phyloP scores from a whole-genome alignment of 2,797 vertebrate genomes.

The Yasuhikotakia modesta region DNA sequence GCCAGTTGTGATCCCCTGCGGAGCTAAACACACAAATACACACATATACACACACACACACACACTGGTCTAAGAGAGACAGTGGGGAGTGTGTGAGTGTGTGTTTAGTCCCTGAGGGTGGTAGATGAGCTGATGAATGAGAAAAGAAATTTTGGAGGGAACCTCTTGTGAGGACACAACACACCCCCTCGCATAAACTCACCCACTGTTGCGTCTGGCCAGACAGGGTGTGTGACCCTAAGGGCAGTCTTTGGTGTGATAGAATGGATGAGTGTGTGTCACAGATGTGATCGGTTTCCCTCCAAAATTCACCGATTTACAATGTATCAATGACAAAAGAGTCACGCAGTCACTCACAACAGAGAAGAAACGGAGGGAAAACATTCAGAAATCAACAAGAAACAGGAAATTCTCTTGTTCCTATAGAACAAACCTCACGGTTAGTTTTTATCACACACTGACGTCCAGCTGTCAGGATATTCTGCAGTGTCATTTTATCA shows the following conservation, averaged over 20 bases:
- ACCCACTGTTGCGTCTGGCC: constrained; percentile 46
- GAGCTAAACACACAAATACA: constrained; percentile 42
- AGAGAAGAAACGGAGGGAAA: background rate
- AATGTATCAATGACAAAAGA: constrained; percentile 43
- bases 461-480: constrained; percentile 12
- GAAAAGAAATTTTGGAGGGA: constrained; percentile 63
- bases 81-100: constrained; percentile 41
- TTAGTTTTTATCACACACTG: background rate
- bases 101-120: constrained; percentile 10
- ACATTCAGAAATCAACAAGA: constrained; percentile 31
- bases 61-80: constrained; percentile 6
- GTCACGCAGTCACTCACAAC: constrained; percentile 26
- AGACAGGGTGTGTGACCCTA: constrained; percentile 48
- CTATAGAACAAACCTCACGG: background rate
- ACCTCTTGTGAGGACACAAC: constrained; percentile 46
- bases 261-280: constrained; percentile 42
- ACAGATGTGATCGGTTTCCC: constrained; percentile 53
- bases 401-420: constrained; percentile 21
- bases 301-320: constrained; percentile 53
- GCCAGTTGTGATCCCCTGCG: constrained; percentile 28
- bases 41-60: constrained; percentile 19
- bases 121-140: constrained; percentile 43
- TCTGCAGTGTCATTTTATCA: background rate
- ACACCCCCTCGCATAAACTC: constrained; percentile 42
- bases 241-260: constrained; percentile 40